Base-by-base conservation (phyloP, 2,113 vertebrate species). In the Lutjanus erythropterus region DNA sequence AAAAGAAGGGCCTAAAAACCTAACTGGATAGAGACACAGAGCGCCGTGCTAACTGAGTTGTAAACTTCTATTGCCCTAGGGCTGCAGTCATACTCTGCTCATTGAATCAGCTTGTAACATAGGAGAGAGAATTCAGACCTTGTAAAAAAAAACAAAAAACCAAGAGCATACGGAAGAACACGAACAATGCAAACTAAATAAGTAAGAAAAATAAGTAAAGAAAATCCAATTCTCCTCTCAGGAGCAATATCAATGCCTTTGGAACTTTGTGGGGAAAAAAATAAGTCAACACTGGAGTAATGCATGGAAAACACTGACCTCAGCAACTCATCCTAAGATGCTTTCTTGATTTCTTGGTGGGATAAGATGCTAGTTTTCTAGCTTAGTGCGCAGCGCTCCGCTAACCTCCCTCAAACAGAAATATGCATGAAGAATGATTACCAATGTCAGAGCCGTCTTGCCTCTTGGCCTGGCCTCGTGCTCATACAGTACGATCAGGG, bases 11-110 rank as follows among this genome's bases (percentile, higher is more conserved):
- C 69, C 64, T 19, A 9, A 71, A 49, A 64, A 77, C 33, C 60
- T 84, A 73, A 86, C 62, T 71, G 72, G 65, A 82, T 84, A 64
- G 81, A 90, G 81, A 72, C 77, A 70, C 50, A 42, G 68, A 70
- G 72, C 78, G 58, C 25, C 1, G 29, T 44, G 0, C 79, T 90
- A 92, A 93, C 89, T 62, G 71, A 92, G 86, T 91, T 92, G 88
- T 83, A 89, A 89, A 90, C 79, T 89, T 91, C 89, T 75, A 61
- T 71, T n/a, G 81, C 88, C 90, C 41, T 1, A 0, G 71, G 89
- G 83, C 75, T 60, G 58, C 81, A 83, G 80, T 66, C 83, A 58
- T 59, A 39, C 71, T 70, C 85, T 59, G 85, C 71, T 91, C 84
- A 88, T 89, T 27, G 39, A 82, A 93, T 90, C 86, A 90, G 83